Conservation (phyloP, 2,113 vertebrate genomes). For the Pteruthius melanotis region DNA sequence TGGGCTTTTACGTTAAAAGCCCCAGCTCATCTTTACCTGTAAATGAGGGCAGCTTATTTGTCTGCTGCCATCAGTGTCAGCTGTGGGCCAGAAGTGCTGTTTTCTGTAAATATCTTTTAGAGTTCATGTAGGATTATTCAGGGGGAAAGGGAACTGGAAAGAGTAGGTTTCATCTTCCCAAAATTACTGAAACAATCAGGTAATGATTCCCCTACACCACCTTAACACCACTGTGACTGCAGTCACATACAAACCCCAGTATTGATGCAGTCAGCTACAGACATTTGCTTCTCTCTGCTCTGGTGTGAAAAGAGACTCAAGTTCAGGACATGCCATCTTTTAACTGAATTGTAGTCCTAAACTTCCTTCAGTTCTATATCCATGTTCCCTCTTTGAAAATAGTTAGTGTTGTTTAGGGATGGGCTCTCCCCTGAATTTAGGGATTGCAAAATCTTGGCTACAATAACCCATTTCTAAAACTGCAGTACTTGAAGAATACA, state of each 20-base stretch:
- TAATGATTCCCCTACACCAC: not conserved
- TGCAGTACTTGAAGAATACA: not conserved
- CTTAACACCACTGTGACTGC: not conserved
- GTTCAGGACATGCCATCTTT: not conserved
- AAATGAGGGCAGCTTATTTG: constrained; percentile 25
- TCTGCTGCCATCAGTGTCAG: not conserved
- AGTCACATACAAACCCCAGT: not conserved
- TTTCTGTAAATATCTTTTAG: constrained; percentile 7
- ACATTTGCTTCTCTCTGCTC: not conserved
- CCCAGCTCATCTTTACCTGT: constrained; percentile 36
- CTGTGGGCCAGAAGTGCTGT: not conserved
- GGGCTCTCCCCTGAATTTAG: not conserved
- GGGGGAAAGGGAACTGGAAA: not conserved
- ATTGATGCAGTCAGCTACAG: not conserved
- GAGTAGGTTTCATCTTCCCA: not conserved
- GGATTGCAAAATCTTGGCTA: not conserved
- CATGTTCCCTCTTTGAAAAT: not conserved
- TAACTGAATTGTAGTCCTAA: not conserved
- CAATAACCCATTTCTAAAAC: not conserved
- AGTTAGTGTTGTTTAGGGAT: not conserved
- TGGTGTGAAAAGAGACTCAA: not conserved
- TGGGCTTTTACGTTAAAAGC: constrained; percentile 38
- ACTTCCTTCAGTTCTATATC: not conserved
- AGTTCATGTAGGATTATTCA: not conserved
- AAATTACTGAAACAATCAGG: not conserved